These are phyloP conservation scores for Paralinhomoeus sp. DNA, from an alignment of 2,888 invertebrate species.

Conservation along the genomic window DNA sequence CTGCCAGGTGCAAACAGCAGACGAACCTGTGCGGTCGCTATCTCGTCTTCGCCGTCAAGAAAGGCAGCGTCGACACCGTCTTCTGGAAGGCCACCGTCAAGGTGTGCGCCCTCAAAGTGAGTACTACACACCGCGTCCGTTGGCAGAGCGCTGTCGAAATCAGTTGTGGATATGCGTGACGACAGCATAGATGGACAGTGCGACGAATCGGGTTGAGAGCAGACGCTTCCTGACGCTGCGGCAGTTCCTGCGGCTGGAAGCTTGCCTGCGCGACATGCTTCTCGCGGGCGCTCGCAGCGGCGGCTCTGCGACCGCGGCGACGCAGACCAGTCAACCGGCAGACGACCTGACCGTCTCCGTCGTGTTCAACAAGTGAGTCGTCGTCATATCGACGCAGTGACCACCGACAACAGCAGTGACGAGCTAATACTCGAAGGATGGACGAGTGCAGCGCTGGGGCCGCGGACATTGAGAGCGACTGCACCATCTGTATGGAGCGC, in stretches of 20 bases:
- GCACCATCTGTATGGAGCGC: constrained; percentile 48
- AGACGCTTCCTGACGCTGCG: constrained; percentile 39
- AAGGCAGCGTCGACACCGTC: constrained; percentile 40
- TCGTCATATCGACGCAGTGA: too few species aligned
- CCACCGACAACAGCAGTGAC: too few species aligned
- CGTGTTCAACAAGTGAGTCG: too few species aligned
- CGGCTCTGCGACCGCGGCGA: too few species aligned
- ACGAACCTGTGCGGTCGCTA: not conserved
- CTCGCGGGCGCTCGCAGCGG: too few species aligned
- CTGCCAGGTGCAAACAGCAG: not conserved
- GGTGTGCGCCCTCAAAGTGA: constrained; percentile 30
- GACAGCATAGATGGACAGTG: constrained; percentile 29
- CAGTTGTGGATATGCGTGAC: not conserved
- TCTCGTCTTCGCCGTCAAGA: constrained; percentile 42
- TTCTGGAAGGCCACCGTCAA: constrained; percentile 47
- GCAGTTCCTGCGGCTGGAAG: constrained; percentile 37
- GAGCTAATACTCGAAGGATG: too few species aligned
- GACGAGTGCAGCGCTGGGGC: not conserved
- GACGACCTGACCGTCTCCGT: too few species aligned
- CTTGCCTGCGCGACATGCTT: too few species aligned
- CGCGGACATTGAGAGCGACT: constrained; percentile 32
- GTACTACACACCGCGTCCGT: not conserved
- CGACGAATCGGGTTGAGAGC: constrained; percentile 35
- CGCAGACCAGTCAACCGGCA: too few species aligned
- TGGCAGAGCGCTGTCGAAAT: too few species aligned